Conservation (phyloP, 2,888 invertebrate genomes). For the Metopia argyrocephala region DNA sequence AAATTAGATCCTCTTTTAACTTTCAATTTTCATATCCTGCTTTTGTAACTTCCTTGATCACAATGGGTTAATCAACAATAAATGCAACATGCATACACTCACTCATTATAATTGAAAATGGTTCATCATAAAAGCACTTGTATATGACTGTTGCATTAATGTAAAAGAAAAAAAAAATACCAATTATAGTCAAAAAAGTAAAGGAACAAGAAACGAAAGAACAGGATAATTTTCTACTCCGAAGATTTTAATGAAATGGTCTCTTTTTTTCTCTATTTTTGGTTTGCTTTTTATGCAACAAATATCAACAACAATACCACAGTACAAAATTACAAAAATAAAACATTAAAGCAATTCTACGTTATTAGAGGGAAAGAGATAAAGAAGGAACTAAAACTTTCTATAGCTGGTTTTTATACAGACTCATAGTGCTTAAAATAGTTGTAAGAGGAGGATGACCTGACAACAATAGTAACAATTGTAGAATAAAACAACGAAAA, state of each 20-base stretch:
- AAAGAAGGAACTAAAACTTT: not conserved
- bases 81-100: not conserved
- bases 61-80: conserved; percentile 12
- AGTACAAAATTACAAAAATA: not conserved
- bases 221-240: conserved; percentile 66
- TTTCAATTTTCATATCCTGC: not conserved
- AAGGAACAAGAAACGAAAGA: conserved; percentile 23
- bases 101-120: not conserved
- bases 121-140: conserved; percentile 19
- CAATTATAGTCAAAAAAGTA: not conserved
- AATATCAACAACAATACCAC: conserved; percentile 55
- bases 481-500: conserved; percentile 15
- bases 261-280: not conserved
- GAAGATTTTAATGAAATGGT: conserved; percentile 60
- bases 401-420: conserved; percentile 24
- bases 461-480: conserved; percentile 36
- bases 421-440: conserved; percentile 15
- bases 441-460: conserved; percentile 49
- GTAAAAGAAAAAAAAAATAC: not conserved
- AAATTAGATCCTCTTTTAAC: too few relatives aligned
- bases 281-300: conserved; percentile 57
- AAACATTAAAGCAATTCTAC: conserved; percentile 1
- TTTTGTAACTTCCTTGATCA: not conserved
- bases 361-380: not conserved
- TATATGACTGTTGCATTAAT: conserved; percentile 25